Base-by-base conservation (phyloP, 2,888 invertebrate genomes). In the Caenorhabditis auriculariae region DNA sequence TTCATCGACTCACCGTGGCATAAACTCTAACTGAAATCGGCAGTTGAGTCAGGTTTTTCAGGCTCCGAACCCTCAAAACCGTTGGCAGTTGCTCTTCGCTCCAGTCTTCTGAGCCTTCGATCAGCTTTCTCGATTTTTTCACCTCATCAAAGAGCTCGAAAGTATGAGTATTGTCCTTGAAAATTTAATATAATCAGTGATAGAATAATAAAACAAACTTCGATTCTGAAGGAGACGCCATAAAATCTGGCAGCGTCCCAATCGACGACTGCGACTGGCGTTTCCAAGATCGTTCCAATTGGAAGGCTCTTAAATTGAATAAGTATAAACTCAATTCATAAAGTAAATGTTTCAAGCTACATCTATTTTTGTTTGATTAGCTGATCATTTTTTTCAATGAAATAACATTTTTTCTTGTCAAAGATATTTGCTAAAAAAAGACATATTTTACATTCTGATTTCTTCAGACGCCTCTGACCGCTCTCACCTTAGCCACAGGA, bases 221-320 rank as follows among this genome's bases (percentile, higher is more conserved):
- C 71, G 24, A 78, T 54, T 29, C 54, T 49, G 42, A 72, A 75
- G 12, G 56, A 68, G 44, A 79, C 54, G 12, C 60, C 49, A 43
- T 77, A 79, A 26, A 19, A 42, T 9, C 55, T 52, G 0, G 69
- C 48, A 1, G 79, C 78, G 59, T 79, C 79, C 68, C 74, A 69
- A 45, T 79, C 79, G 24, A 79, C 62, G 4, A 76, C 79, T 19
- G 73, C 52, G 4, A 80, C 63, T 15, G 76, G 73, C 1, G 76
- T 76, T 3, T 72, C 66, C 35, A 78, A 54, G 26, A 70, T 60
- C 6, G 71, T 55, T 28, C 75, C 73, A 0, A 70, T 15, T 21
- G 64, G 58, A 1, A 68, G 46, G 32, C 50, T 54, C 67, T 59
- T 23, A n/a, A 60, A 35, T n/a, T 3, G 1, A 32, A 39, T 5